Base-by-base conservation (phyloP, 2,797 vertebrate species). In the Mallotus villosus region DNA sequence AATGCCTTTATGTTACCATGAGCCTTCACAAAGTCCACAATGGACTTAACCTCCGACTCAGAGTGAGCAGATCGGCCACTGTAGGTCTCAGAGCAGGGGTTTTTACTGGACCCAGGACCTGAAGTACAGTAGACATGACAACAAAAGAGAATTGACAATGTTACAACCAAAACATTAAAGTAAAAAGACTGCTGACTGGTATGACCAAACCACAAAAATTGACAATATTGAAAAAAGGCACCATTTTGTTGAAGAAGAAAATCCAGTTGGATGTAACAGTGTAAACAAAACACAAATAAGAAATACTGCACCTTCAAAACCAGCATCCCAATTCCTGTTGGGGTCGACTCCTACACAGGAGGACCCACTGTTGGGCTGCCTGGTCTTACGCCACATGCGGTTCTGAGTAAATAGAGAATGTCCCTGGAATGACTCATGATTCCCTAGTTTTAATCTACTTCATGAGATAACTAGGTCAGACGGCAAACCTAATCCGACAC, bases 371-470 rank as follows among this genome's bases (percentile, higher is more conserved):
- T 85, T 87, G 64, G 25, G 83, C 71, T 96, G 98, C 70, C 96
- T 94, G 75, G 96, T 99, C 90, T 99, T 99, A 80, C 97, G 95
- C 97, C 97, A 99, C 95, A 99, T 16, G 4, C 97, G 96, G 68
- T 97, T 92, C 97, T 99, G 85, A 34, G 77, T 1, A 25, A 19
- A 75, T 3, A 70, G 51, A 55, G 51, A 55, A n/a, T 55, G 9
- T 55, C 51, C 16, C 8, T n/a, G 19, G 16, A 55, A 17, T 55
- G 51, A 7, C 51, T 55, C 19, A n/a, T 5, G 4, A 1, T 55
- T 55, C 4, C 6, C 19, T 55, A 17, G 4, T 55, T 55, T n/a
- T n/a, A 55, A 55, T 55, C 51, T 55, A 55, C 19, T 46, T 46
- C 3, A n/a, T 17, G 17, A 55, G 19, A 55, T n/a, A 3, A 1